Percentiles rank a stretch among this genome's conserved stretches.
phyloP scores from a whole-genome alignment of 2,888 invertebrate species.

The Caenorhabditis sulstoni region DNA sequence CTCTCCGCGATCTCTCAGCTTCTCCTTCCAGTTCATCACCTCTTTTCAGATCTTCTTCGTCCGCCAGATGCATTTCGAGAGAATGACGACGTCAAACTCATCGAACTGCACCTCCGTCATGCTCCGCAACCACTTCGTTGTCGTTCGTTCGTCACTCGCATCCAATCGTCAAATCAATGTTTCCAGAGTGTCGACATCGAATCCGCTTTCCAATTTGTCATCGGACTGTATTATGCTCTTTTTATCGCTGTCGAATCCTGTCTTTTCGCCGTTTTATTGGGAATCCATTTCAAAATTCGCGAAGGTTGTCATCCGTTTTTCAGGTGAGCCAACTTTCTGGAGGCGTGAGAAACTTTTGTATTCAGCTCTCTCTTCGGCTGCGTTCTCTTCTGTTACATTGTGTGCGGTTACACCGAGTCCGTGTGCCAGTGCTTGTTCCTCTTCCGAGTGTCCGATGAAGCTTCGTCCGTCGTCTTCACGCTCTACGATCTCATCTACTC shows the following conservation, averaged over 20 bases:
- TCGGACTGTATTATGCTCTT: constrained; percentile 37
- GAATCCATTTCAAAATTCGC: constrained; percentile 29
- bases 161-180: too few relatives aligned
- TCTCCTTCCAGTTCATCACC: neutral
- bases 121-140: constrained; percentile 46
- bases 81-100: constrained; percentile 7
- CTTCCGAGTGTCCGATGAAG: neutral
- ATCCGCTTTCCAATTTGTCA: constrained; percentile 1
- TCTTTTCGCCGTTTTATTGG: constrained; percentile 6
- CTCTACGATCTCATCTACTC: constrained; percentile 26
- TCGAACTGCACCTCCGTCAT: constrained; percentile 41
- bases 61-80: constrained; percentile 23
- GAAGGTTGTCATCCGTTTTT: constrained; percentile 44
- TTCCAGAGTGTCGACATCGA: constrained; percentile 26
- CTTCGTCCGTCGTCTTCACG: constrained; percentile 5
- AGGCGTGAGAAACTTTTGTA: too few relatives aligned
- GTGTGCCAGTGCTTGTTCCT: constrained; percentile 42
- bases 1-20: neutral
- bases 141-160: constrained; percentile 7
- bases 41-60: constrained; percentile 8
- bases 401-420: constrained; percentile 12
- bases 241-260: constrained; percentile 18
- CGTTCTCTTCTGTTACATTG: constrained; percentile 33
- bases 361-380: constrained; percentile 23
- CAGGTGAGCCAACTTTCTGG: neutral